Conservation (phyloP, 2,113 vertebrate species). For the Misgurnus mizolepis region DNA sequence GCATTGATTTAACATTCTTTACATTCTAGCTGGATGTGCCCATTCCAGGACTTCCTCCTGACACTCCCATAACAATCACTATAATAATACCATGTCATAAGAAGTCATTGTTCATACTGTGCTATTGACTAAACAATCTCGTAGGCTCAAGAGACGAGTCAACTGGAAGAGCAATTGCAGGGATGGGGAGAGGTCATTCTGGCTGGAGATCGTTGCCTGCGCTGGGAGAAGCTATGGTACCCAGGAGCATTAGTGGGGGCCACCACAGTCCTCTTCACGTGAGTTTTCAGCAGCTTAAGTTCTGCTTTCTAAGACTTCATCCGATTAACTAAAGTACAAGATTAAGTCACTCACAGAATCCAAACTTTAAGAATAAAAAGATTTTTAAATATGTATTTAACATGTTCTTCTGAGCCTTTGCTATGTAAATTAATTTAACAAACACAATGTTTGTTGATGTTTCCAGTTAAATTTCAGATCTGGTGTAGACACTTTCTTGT, state of each 20-base stretch:
- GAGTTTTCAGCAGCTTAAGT: constrained; percentile 66
- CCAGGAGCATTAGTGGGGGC: constrained; percentile 81
- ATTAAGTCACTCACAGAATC: not conserved
- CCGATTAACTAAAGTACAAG: not conserved
- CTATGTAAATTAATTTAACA: too few species aligned
- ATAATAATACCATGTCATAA: not conserved
- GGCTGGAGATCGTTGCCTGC: constrained; percentile 85
- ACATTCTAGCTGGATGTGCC: constrained; percentile 1
- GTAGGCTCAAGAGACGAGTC: constrained; percentile 90
- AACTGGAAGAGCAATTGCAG: constrained; percentile 94
- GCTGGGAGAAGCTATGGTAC: constrained; percentile 96
- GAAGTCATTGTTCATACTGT: not conserved
- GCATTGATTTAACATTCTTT: not conserved
- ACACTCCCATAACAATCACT: not conserved
- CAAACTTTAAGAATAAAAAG: not conserved
- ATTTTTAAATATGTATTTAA: not conserved
- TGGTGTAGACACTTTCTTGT: too few species aligned
- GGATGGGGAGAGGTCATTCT: constrained; percentile 98
- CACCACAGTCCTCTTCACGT: constrained; percentile 88
- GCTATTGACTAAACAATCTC: constrained; percentile 7
- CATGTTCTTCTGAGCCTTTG: too few species aligned
- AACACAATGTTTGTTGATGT: too few species aligned
- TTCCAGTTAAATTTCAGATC: too few species aligned
- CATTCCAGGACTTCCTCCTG: not conserved
- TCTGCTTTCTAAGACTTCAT: not conserved